phyloP scores from a whole-genome alignment of 2,888 invertebrate genomes.

The Lysandra bellargus region DNA sequence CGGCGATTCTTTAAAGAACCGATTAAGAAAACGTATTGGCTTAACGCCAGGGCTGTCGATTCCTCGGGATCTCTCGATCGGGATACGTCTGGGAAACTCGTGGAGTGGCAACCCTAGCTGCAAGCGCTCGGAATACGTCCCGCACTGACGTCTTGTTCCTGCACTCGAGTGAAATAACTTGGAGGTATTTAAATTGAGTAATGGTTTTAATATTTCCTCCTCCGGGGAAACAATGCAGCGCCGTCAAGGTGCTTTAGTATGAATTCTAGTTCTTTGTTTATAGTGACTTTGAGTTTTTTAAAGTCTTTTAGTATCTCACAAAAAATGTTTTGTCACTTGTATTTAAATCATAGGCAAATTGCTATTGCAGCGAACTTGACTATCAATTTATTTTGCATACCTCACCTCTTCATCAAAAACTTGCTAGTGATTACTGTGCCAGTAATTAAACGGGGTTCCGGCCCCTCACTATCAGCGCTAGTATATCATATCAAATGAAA shows the following conservation, averaged over 20 bases:
- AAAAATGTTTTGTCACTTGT: neutral
- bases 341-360: neutral
- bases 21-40: too few species aligned
- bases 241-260: neutral
- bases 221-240: neutral
- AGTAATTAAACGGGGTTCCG: neutral
- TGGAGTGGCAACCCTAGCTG: neutral
- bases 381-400: neutral
- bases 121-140: neutral
- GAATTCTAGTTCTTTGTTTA: neutral
- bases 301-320: neutral
- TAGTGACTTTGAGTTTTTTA: neutral
- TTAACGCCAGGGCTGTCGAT: neutral
- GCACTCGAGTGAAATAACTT: neutral
- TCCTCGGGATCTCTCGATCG: neutral
- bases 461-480: neutral
- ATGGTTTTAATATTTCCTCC: neutral
- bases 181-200: neutral
- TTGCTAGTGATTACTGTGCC: neutral
- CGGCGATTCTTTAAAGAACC: too few species aligned
- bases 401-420: neutral
- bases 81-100: neutral
- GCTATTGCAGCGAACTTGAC: neutral
- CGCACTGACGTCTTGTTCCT: slow-evolving; percentile 5
- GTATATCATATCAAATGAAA: neutral